Conservation (phyloP, 2,797 vertebrate species). For the Gambusia yucatana region DNA sequence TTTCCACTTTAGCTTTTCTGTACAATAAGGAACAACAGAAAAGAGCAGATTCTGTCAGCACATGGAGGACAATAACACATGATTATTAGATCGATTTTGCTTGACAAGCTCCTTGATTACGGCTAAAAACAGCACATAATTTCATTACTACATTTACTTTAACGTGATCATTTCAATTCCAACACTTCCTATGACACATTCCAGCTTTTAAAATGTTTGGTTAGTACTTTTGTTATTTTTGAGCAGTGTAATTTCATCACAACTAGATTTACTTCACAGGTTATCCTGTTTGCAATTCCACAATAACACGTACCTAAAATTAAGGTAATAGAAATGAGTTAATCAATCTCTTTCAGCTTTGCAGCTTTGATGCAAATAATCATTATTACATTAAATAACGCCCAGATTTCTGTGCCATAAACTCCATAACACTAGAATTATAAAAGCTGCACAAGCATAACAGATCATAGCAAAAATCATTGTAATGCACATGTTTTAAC, state of each 20-base stretch:
- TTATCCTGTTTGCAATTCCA: neutral
- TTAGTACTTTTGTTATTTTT: neutral
- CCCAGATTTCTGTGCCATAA: neutral
- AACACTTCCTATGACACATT: neutral
- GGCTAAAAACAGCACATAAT: neutral
- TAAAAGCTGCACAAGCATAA: slow-evolving; percentile 12
- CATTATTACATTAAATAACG: neutral
- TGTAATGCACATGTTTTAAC: slow-evolving; percentile 12
- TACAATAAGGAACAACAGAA: slow-evolving; percentile 22
- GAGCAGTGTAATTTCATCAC: neutral
- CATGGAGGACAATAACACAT: slow-evolving; percentile 11
- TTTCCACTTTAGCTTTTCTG: slow-evolving; percentile 18
- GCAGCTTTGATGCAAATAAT: neutral
- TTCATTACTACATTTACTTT: slow-evolving; percentile 6
- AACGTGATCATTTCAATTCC: neutral
- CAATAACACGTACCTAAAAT: neutral
- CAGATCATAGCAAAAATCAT: slow-evolving; percentile 1
- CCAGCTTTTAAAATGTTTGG: neutral
- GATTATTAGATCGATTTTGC: slow-evolving; percentile 1
- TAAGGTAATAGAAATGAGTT: neutral
- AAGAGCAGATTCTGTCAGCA: slow-evolving; percentile 14
- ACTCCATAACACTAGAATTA: neutral
- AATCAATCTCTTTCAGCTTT: neutral
- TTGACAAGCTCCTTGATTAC: neutral
- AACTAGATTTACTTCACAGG: neutral